Evolutionary conservation across 2,888 invertebrate species (phyloP), one percentile per base, ranked within the genome.

Genomic region (Scaptomyza cyrtandrae): DNA sequence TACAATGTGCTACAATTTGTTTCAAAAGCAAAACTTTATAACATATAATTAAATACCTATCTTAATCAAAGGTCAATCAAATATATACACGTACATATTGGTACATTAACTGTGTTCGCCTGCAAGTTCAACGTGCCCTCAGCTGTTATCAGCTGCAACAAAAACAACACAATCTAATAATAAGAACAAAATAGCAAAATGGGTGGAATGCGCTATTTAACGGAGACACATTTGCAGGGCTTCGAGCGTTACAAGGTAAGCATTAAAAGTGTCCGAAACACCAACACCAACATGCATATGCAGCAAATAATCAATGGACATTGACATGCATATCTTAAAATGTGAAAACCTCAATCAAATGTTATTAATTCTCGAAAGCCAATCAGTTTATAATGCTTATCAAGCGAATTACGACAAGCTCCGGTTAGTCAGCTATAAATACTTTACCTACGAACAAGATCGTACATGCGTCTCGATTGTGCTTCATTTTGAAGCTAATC

Each of bases 181-280:
- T 43, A 61, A 44, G 39, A 67, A 46, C 9, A 41, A 31, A 35
- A 9, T 11, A 44, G 62, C 73, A 88, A 80, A 79, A 92, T 92
- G 92, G 78, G 90, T 74, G 86, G 86, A 73, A 89, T 90, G 69
- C 91, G 90, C 80, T 92, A 92, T 85, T 88, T 92, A 73, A 87
- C 82, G 46, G 91, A 91, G 68, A 89, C 87, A 71, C 92, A 92
- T 86, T 90, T 92, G 82, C 88, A 82, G 89, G 92, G 92, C 75
- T 92, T 92, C 90, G 92, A 92, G 75, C 91, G 91, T 46, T 92
- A 92, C 81, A 92, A 92, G 92, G 92, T 92, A 70, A 88, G 91
- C 80, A 50, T 64, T 62, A 46, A 61, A 59, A 31, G 57, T 19
- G 37, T 19, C 10, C 13, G 24, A 41, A 14, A 54, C 35, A 11